Percentiles rank a stretch among this genome's conserved stretches.
phyloP scores from a whole-genome alignment of 64 coral and sea anemone species.

The Cladopsammia gracilis region DNA sequence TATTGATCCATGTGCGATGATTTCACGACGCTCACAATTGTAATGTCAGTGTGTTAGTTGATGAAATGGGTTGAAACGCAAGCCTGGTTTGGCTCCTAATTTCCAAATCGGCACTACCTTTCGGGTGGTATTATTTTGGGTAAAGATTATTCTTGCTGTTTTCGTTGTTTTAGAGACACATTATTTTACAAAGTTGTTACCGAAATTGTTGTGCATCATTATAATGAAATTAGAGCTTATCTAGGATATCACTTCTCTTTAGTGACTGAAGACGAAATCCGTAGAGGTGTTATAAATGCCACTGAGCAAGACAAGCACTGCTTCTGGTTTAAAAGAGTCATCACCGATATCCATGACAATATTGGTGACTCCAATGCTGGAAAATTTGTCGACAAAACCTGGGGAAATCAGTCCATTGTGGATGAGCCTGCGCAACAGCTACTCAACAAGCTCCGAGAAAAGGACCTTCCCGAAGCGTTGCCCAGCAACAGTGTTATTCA shows the following conservation, averaged over 20 bases:
- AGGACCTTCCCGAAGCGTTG: slow-evolving; percentile 73
- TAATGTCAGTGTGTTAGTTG: no score
- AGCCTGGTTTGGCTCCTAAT: no score
- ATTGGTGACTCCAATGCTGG: slow-evolving; percentile 61
- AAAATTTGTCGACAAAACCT: slow-evolving; percentile 95
- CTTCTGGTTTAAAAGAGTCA: slow-evolving; percentile 95
- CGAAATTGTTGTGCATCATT: no score
- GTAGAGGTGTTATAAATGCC: slow-evolving; percentile 84
- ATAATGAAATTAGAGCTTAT: neutral
- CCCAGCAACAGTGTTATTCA: slow-evolving; percentile 57
- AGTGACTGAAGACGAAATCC: slow-evolving; percentile 99
- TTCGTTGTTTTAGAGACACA: no score
- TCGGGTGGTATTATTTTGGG: no score
- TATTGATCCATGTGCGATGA: no score
- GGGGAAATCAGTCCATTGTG: slow-evolving; percentile 59
- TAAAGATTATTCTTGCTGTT: no score
- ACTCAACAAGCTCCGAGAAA: slow-evolving; percentile 70
- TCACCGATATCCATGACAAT: slow-evolving; percentile 73
- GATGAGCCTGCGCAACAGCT: slow-evolving; percentile 82
- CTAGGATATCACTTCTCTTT: neutral
- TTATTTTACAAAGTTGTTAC: no score
- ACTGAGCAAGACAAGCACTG: slow-evolving; percentile 70
- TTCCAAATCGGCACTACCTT: no score
- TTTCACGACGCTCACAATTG: no score
- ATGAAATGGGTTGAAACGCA: no score